phyloP scores from a whole-genome alignment of 2,113 vertebrate species.

The Nycticorax nycticorax region DNA sequence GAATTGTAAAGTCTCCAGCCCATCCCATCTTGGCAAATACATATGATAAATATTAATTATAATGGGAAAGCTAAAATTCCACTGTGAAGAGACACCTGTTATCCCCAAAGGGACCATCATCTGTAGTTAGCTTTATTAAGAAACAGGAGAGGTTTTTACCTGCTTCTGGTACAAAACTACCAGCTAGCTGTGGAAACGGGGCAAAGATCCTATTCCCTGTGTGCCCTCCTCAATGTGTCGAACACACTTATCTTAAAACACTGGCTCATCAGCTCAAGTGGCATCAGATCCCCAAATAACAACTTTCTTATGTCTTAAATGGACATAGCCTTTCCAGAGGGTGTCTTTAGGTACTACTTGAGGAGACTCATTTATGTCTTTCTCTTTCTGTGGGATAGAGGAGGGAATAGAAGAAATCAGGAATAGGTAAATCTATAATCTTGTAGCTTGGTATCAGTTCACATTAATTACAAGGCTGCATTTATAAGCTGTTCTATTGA shows the following conservation, averaged over 20 bases:
- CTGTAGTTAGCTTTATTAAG: neutral
- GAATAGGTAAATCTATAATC: neutral
- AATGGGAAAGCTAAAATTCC: neutral
- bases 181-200: neutral
- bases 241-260: neutral
- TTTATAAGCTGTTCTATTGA: conserved; percentile 18
- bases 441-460: neutral
- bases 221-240: neutral
- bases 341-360: neutral
- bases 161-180: neutral
- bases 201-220: neutral
- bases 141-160: neutral
- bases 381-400: neutral
- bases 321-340: neutral
- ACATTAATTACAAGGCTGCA: conserved; percentile 26
- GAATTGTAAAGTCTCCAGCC: neutral
- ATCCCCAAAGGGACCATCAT: neutral
- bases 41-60: neutral
- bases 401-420: neutral
- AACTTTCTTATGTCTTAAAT: neutral
- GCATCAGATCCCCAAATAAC: neutral
- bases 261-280: neutral
- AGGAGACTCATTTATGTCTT: neutral
- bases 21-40: neutral
- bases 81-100: neutral